Evolutionary conservation across 1,140 invertebrate genomes (phyloP).

Genomic region (Apis cerana): DNA sequence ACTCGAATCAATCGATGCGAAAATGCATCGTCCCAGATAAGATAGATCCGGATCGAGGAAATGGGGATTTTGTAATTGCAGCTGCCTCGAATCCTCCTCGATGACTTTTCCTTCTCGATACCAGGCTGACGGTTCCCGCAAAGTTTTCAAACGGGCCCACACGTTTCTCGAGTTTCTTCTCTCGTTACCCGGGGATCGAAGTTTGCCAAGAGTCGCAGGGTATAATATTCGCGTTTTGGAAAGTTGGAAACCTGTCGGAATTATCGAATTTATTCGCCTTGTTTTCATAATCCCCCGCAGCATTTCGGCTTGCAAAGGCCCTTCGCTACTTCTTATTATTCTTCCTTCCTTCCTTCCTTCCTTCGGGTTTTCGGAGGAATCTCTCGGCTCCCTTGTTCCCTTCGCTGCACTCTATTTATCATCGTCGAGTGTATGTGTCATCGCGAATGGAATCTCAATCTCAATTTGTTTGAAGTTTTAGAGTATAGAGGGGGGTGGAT

Average conservation of each 20-base stretch:
- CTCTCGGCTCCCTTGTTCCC: background rate
- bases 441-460: background rate
- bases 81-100: too few species aligned
- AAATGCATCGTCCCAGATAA: too few species aligned
- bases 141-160: conserved; percentile 2
- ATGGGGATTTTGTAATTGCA: too few species aligned
- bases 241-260: background rate
- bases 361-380: too few species aligned
- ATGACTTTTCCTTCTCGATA: too few species aligned
- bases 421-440: background rate
- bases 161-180: too few species aligned
- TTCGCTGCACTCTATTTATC: background rate
- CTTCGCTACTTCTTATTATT: too few species aligned
- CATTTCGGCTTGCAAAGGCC: background rate
- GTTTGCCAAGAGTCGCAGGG: background rate
- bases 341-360: too few species aligned
- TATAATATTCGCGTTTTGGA: background rate
- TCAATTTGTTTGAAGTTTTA: background rate
- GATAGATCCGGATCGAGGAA: too few species aligned
- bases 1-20: too few species aligned
- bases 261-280: conserved; percentile 20
- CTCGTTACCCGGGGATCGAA: background rate
- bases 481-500: background rate
- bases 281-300: background rate
- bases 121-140: background rate